phyloP scores from a whole-genome alignment of 1,140 invertebrate species.

The Tribolium castaneum region DNA sequence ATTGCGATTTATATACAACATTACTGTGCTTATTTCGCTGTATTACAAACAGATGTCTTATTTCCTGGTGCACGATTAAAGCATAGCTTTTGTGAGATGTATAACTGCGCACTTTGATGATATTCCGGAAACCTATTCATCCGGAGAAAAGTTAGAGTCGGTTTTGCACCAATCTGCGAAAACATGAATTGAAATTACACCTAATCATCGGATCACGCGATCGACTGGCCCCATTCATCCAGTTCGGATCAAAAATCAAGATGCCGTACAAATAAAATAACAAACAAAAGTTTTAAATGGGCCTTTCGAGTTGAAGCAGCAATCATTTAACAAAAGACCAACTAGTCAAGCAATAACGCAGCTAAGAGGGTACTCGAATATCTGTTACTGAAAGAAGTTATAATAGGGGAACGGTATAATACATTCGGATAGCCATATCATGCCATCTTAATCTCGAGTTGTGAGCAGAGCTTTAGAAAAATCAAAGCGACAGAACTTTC shows the following conservation, averaged over 20 bases:
- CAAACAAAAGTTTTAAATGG: conserved; percentile 36
- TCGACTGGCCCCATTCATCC: background rate
- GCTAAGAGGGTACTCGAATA: conserved; percentile 46
- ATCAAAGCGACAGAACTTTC: conserved; percentile 51
- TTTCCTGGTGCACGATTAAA: conserved; percentile 6
- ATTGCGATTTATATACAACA: conserved; percentile 20
- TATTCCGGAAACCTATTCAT: background rate
- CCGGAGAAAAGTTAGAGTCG: background rate
- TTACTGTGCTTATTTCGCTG: conserved; percentile 16
- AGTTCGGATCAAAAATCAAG: conserved; percentile 1
- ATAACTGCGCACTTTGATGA: background rate
- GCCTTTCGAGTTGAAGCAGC: conserved; percentile 39
- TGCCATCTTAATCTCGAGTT: conserved; percentile 53
- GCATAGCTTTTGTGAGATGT: background rate
- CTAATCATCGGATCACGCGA: conserved; percentile 7
- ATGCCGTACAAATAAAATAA: conserved; percentile 35
- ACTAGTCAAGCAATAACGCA: conserved; percentile 41
- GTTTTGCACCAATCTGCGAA: background rate
- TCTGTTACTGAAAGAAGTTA: conserved; percentile 48
- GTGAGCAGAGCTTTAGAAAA: conserved; percentile 49
- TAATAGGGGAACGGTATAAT: conserved; percentile 50
- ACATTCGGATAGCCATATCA: conserved; percentile 51
- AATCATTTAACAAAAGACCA: conserved; percentile 47
- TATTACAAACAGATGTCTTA: conserved; percentile 11
- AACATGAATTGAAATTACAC: conserved; percentile 1